A percentile compares a stretch with the other conserved stretches of the same genome.
Conservation (phyloP, 2,888 invertebrate genomes). For the Hypolimnas misippus region DNA sequence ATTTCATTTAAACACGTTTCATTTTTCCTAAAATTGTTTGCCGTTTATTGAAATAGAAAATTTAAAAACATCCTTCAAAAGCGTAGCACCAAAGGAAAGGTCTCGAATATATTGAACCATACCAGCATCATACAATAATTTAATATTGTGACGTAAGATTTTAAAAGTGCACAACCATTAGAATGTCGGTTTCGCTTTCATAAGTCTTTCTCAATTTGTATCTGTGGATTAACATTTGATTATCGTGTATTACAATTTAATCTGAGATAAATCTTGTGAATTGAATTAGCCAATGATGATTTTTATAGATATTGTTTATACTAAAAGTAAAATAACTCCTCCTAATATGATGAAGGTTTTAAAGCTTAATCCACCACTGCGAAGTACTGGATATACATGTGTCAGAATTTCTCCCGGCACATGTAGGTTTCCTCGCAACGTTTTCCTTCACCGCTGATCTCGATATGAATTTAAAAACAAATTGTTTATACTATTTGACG, state of each 20-base stretch:
- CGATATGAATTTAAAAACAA: no score
- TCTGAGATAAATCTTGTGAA: background rate
- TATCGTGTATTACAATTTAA: background rate
- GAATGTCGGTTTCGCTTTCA: conserved; percentile 39
- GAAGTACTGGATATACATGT: no score
- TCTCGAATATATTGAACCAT: background rate
- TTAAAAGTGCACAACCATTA: conserved; percentile 21
- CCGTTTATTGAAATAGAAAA: background rate
- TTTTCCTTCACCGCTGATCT: no score
- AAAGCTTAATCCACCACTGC: no score
- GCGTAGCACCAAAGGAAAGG: background rate
- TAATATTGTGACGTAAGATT: conserved; percentile 33
- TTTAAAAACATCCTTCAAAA: background rate
- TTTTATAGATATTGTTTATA: no score
- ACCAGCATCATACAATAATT: conserved; percentile 19
- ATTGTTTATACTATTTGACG: no score
- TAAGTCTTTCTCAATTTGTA: conserved; percentile 38
- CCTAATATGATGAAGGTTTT: no score
- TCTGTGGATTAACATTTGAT: conserved; percentile 11
- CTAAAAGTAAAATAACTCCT: no score
- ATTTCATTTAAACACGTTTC: background rate
- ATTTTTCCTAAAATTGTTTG: background rate
- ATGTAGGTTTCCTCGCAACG: no score
- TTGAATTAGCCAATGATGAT: background rate
- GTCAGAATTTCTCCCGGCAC: no score